Evolutionary conservation across 1,140 invertebrate species (phyloP).

Genomic region (Trachymyrmex septentrionalis): DNA sequence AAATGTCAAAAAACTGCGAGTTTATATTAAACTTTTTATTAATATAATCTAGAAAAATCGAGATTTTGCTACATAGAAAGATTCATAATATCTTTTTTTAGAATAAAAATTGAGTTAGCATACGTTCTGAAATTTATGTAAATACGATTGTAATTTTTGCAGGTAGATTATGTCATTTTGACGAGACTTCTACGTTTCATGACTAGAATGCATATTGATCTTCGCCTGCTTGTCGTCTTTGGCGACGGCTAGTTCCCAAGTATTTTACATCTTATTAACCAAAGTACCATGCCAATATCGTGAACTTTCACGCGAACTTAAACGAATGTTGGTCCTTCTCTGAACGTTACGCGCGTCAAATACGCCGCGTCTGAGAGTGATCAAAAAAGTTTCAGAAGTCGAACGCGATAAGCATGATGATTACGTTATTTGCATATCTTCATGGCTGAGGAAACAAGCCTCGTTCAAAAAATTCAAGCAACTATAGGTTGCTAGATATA

Average conservation of each 20-base stretch:
- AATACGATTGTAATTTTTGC: not conserved
- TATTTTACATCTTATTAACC: conserved; percentile 60
- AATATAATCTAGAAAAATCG: not conserved
- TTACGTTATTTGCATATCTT: conserved; percentile 54
- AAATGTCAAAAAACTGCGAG: not conserved
- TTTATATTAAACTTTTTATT: not conserved
- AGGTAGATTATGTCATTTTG: conserved; percentile 46
- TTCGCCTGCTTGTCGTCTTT: conserved; percentile 22
- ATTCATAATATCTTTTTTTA: not conserved
- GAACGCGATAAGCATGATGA: conserved; percentile 35
- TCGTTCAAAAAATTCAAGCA: conserved; percentile 38
- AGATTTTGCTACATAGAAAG: not conserved
- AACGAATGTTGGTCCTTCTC: conserved; percentile 44
- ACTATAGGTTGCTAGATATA: no score
- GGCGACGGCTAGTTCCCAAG: conserved; percentile 33
- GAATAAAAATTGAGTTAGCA: not conserved
- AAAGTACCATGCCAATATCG: conserved; percentile 53
- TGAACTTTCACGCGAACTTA: conserved; percentile 47
- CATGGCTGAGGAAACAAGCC: not conserved
- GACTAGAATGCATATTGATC: conserved; percentile 52
- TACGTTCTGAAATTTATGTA: not conserved
- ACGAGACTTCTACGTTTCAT: conserved; percentile 56
- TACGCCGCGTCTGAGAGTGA: conserved; percentile 38
- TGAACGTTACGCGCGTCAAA: conserved; percentile 50
- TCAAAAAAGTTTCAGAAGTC: conserved; percentile 53